These are phyloP conservation scores for Mycteria americana DNA, from an alignment of 2,797 vertebrate species.

Conservation along the genomic window DNA sequence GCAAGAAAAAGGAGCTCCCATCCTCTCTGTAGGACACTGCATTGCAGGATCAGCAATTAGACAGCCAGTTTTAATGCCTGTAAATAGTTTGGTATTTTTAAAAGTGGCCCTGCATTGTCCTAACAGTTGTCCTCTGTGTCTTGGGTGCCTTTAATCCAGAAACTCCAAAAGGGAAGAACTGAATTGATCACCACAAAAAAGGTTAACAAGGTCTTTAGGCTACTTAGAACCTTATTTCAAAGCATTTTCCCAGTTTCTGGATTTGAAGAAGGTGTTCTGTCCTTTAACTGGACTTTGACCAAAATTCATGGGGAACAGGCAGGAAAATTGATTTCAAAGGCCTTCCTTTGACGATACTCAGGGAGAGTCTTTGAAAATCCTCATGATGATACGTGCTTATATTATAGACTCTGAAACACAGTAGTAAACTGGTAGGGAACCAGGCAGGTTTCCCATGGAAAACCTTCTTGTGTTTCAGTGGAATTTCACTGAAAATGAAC, in stretches of 20 bases:
- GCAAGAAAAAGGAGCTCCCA: background rate
- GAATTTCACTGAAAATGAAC: background rate
- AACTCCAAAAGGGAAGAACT: background rate
- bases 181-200: background rate
- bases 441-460: background rate
- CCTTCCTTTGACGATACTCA: background rate
- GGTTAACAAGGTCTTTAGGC: background rate
- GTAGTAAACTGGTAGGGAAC: background rate
- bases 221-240: background rate
- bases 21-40: background rate
- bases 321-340: background rate
- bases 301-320: background rate
- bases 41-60: background rate
- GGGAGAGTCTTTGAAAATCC: background rate
- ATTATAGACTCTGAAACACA: background rate
- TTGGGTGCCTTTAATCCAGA: background rate
- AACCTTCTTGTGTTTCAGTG: background rate
- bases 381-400: background rate
- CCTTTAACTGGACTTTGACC: background rate
- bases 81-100: background rate
- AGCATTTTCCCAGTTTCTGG: background rate
- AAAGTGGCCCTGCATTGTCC: background rate
- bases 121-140: background rate
- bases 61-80: background rate
- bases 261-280: background rate